Base-by-base conservation (phyloP, 2,888 invertebrate genomes). In the Leucophenga montana region DNA sequence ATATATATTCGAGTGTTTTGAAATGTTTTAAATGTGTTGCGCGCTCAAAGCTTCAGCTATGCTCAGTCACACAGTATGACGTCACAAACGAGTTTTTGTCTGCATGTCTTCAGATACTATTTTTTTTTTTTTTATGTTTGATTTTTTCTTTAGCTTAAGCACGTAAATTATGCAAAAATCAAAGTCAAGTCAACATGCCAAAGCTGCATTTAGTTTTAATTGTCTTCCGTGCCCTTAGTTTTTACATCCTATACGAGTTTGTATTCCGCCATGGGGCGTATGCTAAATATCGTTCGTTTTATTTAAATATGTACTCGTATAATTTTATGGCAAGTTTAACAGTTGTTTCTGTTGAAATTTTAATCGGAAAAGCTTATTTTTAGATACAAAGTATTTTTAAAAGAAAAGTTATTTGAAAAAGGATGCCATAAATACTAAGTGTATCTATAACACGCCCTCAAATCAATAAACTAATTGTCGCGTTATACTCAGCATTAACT, bases 81-180 rank as follows among this genome's bases (percentile, higher is more conserved):
- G 62, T 64, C 62, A 48, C 48, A 64, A 64, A 64, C 62, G 8
- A 22, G 62, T 64, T 22, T 46, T 64, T 46, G 18, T 20, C 22
- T 50, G 14, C 50, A 50, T 22, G 27, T 39, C 46, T 46, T 46
- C 6, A 61, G 8, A 16, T 5, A 1, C 27, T n/a, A 5, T 64
- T 61, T 46, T 5, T 39, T 50, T 50, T 50, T 50, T 50, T 16
- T 16, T 5, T 50, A 11, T 50, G 6, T 59, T 14, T n/a, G 1
- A 14, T 33, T 33, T 59, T 31, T 59, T 59, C 8, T 33, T 16
- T 33, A 33, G 14, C 33, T 59, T 59, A 33, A 59, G 8, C 56
- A 22, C 22, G 56, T 56, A 56, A 56, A 56, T 56, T 56, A 56
- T 56, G 56, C 56, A 56, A 8, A 56, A 20, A 56, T 56, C 56